A percentile compares a stretch with the other conserved stretches of the same genome.
Evolutionary conservation across 2,113 vertebrate genomes (phyloP).

Genomic region (Lycaon pictus): DNA sequence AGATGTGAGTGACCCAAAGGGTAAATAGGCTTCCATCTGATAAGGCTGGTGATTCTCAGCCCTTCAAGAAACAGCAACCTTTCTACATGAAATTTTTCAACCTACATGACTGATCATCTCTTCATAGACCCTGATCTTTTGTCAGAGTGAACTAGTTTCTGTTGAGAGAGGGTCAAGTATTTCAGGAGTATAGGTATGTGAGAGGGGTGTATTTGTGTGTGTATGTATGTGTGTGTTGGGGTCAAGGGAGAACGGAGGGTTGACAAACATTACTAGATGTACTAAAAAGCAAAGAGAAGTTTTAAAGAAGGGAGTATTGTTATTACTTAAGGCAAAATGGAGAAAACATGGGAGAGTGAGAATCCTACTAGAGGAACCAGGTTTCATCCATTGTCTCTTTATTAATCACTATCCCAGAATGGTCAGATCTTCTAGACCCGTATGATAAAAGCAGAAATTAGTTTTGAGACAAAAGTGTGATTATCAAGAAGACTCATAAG

Average conservation of each 20-base stretch:
- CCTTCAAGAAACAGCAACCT: neutral
- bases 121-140: neutral
- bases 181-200: neutral
- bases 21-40: neutral
- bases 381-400: neutral
- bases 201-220: neutral
- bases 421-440: neutral
- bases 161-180: neutral
- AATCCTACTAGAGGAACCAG: neutral
- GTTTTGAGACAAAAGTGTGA: neutral
- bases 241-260: neutral
- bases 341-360: neutral
- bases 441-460: slow-evolving; percentile 18
- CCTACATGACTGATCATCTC: neutral
- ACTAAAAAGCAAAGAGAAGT: neutral
- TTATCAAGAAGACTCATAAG: slow-evolving; percentile 37
- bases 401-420: neutral
- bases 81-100: neutral
- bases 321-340: neutral
- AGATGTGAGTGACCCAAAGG: neutral
- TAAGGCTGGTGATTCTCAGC: neutral
- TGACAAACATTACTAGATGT: neutral
- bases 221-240: neutral
- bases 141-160: neutral
- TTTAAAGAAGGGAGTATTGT: neutral